Conservation (phyloP, 2,113 vertebrate species). For the Epinephelus moara region DNA sequence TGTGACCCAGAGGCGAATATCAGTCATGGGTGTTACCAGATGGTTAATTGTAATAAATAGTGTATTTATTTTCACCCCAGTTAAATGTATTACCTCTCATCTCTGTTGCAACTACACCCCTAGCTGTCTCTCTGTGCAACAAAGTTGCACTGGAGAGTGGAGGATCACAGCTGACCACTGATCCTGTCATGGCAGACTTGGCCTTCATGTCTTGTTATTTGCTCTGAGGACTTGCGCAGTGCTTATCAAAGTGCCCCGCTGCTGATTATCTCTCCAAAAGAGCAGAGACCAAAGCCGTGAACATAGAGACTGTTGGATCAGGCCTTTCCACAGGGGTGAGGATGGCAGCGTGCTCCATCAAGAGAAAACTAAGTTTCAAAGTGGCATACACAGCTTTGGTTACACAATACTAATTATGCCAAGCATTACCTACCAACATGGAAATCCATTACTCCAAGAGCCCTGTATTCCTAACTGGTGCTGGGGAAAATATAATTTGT, state of each 20-base stretch:
- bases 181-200: constrained; percentile 28
- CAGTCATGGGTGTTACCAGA: constrained; percentile 27
- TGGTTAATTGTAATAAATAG: constrained; percentile 27
- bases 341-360: constrained; percentile 21
- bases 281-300: constrained; percentile 34
- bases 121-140: constrained; percentile 20
- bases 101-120: not conserved
- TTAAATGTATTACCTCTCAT: constrained; percentile 14
- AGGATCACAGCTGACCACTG: constrained; percentile 54
- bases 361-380: constrained; percentile 20
- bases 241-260: constrained; percentile 55
- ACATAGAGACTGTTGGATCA: constrained; percentile 42
- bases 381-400: not conserved
- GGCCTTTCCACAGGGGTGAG: constrained; percentile 8
- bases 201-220: constrained; percentile 45
- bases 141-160: constrained; percentile 14
- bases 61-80: not conserved
- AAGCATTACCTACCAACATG: constrained; percentile 25
- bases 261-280: constrained; percentile 59
- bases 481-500: not conserved
- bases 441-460: constrained; percentile 13
- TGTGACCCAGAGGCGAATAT: constrained; percentile 26
- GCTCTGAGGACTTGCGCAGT: constrained; percentile 38
- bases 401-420: constrained; percentile 44
- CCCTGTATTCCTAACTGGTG: not conserved